Percentiles rank a stretch among this genome's conserved stretches.
These are phyloP conservation scores for Stegostoma tigrinum DNA, from an alignment of 2,113 vertebrate species.

Conservation along the genomic window DNA sequence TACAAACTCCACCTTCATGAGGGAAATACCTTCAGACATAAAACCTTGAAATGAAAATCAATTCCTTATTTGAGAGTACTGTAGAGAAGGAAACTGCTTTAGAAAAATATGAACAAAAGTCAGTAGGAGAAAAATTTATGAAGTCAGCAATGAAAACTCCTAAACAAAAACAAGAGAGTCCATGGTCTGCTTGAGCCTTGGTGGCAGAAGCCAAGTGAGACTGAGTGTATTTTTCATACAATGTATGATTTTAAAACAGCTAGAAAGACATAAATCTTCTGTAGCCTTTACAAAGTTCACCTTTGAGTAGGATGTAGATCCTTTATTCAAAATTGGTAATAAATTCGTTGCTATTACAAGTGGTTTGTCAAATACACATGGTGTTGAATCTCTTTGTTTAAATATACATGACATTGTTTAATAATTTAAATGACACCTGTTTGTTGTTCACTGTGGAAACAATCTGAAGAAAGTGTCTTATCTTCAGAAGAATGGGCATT, in stretches of 20 bases:
- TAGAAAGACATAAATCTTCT: not conserved
- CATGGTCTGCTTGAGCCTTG: constrained; percentile 38
- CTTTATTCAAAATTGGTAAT: not conserved
- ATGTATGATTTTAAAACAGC: not conserved
- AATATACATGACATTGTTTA: not conserved
- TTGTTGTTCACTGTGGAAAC: constrained; percentile 9
- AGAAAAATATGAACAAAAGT: constrained; percentile 48
- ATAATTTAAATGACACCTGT: constrained; percentile 2
- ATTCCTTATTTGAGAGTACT: constrained; percentile 43
- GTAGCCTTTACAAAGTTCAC: not conserved
- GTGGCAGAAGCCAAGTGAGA: not conserved
- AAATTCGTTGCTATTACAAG: not conserved
- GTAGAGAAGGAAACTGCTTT: constrained; percentile 45
- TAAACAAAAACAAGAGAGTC: constrained; percentile 34
- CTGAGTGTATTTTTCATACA: not conserved
- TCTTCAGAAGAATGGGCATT: not conserved
- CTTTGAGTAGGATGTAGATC: not conserved
- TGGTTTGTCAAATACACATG: not conserved
- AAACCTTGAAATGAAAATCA: constrained; percentile 37
- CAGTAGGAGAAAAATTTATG: constrained; percentile 42
- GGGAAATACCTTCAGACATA: constrained; percentile 40
- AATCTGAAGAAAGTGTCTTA: not conserved
- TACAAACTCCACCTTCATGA: not conserved
- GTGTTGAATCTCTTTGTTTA: not conserved
- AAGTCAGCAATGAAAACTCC: constrained; percentile 45